These are phyloP conservation scores for Rhea americana DNA, from an alignment of 2,113 vertebrate species.

Conservation along the genomic window DNA sequence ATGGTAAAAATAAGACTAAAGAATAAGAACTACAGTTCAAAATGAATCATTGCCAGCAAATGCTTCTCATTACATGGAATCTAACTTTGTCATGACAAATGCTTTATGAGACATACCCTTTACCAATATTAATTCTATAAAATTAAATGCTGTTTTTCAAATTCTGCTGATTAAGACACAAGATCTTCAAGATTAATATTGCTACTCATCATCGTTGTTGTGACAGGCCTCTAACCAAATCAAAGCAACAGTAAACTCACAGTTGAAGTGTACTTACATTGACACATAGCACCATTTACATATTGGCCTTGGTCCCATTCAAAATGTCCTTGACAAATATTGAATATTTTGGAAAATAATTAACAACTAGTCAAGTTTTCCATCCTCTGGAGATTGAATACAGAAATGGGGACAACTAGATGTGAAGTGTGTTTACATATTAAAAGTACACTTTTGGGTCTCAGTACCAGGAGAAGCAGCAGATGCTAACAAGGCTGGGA, in stretches of 20 bases:
- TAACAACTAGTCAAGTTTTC: not conserved
- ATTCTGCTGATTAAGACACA: not conserved
- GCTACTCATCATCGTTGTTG: not conserved
- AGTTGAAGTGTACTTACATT: not conserved
- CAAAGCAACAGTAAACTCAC: not conserved
- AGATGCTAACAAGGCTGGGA: not conserved
- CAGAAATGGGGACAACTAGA: not conserved
- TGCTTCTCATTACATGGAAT: slow-evolving; percentile 76
- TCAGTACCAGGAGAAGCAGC: not conserved
- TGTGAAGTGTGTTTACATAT: not conserved
- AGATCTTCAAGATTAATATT: not conserved
- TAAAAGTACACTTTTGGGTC: not conserved
- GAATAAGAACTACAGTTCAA: slow-evolving; percentile 78
- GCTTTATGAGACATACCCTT: not conserved
- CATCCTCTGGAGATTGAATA: not conserved
- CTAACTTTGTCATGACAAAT: slow-evolving; percentile 39
- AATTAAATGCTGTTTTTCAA: not conserved
- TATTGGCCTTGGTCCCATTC: not conserved
- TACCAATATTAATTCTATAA: not conserved
- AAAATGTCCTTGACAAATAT: not conserved
- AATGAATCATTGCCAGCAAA: slow-evolving; percentile 71
- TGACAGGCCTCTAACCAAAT: not conserved
- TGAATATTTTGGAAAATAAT: slow-evolving; percentile 13
- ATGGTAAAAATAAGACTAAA: slow-evolving; percentile 84
- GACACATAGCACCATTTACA: not conserved